These are phyloP conservation scores for Macrophya alboannulata DNA, from an alignment of 2,888 invertebrate genomes.

Conservation along the genomic window DNA sequence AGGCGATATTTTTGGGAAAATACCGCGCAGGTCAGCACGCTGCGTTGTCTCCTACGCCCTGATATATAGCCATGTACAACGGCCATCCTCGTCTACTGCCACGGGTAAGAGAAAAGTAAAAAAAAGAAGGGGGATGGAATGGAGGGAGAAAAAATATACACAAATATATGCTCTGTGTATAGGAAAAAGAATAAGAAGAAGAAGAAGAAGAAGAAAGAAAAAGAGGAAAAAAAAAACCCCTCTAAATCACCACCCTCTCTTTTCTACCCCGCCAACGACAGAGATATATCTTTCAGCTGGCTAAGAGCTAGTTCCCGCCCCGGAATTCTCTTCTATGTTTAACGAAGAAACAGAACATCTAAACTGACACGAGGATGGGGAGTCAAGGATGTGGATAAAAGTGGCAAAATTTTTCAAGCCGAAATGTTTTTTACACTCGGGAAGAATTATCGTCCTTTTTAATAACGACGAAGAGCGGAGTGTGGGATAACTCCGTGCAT, in stretches of 20 bases:
- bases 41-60: constrained; percentile 20
- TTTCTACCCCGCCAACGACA: neutral
- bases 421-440: neutral
- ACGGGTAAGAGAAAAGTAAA: neutral
- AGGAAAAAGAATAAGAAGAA: neutral
- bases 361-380: neutral
- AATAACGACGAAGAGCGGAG: neutral
- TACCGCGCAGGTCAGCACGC: constrained; percentile 43
- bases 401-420: neutral
- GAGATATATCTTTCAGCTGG: constrained; percentile 26
- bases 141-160: constrained; percentile 1
- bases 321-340: constrained; percentile 23
- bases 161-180: constrained; percentile 20
- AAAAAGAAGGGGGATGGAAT: neutral
- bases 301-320: constrained; percentile 31
- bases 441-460: neutral
- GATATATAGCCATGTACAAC: constrained; percentile 29
- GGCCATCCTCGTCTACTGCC: neutral
- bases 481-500: neutral
- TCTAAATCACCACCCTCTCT: constrained; percentile 34
- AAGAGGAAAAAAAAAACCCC: neutral
- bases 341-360: neutral
- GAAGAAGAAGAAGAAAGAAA: neutral
- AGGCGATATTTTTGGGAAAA: constrained; percentile 10
- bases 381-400: neutral